These are phyloP conservation scores for Heliconius ismenius DNA, from an alignment of 2,888 invertebrate species.

Conservation along the genomic window DNA sequence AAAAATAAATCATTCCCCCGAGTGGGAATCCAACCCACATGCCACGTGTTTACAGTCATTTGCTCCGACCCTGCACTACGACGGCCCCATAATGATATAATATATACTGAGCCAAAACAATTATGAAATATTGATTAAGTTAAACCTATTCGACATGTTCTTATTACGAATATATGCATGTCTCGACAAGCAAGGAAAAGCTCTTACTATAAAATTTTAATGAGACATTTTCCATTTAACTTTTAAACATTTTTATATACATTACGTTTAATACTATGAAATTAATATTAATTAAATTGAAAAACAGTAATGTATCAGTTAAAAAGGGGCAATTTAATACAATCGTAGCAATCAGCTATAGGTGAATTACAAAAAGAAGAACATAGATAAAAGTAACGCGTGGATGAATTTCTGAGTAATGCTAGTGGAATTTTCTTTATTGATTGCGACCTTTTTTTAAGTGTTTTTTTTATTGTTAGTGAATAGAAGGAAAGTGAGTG, in stretches of 20 bases:
- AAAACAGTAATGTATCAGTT: conserved; percentile 12
- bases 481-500: too few relatives aligned
- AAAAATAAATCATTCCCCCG: too few relatives aligned
- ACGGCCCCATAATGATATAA: not conserved
- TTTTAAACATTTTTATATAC: conserved; percentile 21
- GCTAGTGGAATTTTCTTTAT: conserved; percentile 43
- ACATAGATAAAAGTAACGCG: conserved; percentile 39
- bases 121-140: not conserved
- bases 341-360: not conserved
- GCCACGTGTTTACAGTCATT: not conserved
- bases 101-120: not conserved
- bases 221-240: not conserved
- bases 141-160: not conserved
- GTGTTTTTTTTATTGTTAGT: not conserved
- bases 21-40: too few relatives aligned
- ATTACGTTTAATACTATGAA: conserved; percentile 25
- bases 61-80: not conserved
- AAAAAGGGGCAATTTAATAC: not conserved
- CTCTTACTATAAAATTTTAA: conserved; percentile 33
- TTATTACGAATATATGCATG: conserved; percentile 44
- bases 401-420: conserved; percentile 46
- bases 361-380: conserved; percentile 36
- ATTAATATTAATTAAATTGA: not conserved
- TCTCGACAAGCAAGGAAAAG: conserved; percentile 54
- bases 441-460: conserved; percentile 24